These are phyloP conservation scores for Mormyrus hasselquistii DNA, from an alignment of 2,797 vertebrate species.

Conservation along the genomic window DNA sequence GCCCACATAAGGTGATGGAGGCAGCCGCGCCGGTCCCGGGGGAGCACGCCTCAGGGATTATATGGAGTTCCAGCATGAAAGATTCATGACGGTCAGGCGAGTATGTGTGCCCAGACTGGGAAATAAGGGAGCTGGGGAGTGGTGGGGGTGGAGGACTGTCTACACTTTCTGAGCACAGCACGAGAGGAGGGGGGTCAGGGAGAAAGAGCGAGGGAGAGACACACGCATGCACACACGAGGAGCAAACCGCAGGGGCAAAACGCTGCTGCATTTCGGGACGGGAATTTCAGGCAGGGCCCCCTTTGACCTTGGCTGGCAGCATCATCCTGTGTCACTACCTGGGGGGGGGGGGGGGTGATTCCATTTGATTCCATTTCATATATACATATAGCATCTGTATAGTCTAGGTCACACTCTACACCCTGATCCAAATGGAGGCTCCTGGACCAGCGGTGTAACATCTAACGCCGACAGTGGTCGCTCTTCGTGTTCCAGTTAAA, in stretches of 20 bases:
- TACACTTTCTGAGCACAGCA: conserved; percentile 33
- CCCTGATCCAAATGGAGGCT: background rate
- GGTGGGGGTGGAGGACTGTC: conserved; percentile 4
- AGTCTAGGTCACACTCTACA: background rate
- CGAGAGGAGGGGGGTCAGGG: conserved; percentile 15
- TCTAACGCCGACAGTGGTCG: too few species aligned
- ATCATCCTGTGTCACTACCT: conserved; percentile 31
- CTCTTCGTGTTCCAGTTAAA: background rate
- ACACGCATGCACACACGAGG: background rate
- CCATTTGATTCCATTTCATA: background rate
- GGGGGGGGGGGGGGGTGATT: background rate
- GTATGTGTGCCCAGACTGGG: conserved; percentile 49
- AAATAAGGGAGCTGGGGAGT: conserved; percentile 50
- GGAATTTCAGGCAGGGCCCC: conserved; percentile 41
- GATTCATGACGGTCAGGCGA: conserved; percentile 64
- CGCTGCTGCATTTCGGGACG: conserved; percentile 46
- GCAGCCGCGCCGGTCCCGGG: conserved; percentile 42
- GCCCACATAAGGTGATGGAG: conserved; percentile 57
- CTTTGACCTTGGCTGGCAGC: conserved; percentile 32
- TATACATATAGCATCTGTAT: background rate
- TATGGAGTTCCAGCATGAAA: conserved; percentile 66
- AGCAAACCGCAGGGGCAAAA: conserved; percentile 55
- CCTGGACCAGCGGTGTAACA: background rate
- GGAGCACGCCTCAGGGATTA: conserved; percentile 75
- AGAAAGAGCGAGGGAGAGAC: background rate